Base-by-base conservation (phyloP, 2,113 vertebrate species). In the Struthio camelus region DNA sequence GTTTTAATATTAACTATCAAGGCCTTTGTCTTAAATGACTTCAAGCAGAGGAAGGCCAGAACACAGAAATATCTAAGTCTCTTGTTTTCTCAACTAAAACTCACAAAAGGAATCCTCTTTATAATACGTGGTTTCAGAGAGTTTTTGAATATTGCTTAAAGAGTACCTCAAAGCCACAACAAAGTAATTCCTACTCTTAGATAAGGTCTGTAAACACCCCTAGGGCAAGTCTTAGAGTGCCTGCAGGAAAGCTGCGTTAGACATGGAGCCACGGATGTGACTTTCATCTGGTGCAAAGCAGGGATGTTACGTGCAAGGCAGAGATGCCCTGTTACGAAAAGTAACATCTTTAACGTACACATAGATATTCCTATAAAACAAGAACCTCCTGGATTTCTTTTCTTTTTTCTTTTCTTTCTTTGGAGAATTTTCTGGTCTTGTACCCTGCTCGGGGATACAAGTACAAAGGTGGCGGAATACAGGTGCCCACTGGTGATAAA, bases 281-380 rank as follows among this genome's bases (percentile, higher is more conserved):
- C 91, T 96, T 97, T 94, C 82, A 95, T 95, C 79, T 94, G 84
- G 51, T 72, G 51, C 69, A 61, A 87, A 93, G 80, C 81, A 88
- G 53, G 53, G 87, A 73, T 48, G 50, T 79, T 51, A 72, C 42
- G 65, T 5, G 20, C 53, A 67, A 85, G 54, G 54, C 75, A 90
- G 24, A 89, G 28, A 91, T 30, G 80, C 14, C 18, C 62, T 71
- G 2, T 70, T 73, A 82, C 9, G 20, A 66, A 77, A 80, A 80
- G 19, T 11, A 77, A 34, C 46, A 32, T 89, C 85, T 92, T 87
- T 40, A 93, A 80, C 10, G 58, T 15, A n/a, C n/a, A n/a, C n/a
- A n/a, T n/a, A 64, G 36, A 34, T 7, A 75, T 42, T 94, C 51
- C 58, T 87, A 23, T 24, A 84, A 82, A 92, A 61, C 44, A 82